These are phyloP conservation scores for Lucinisca nassula DNA, from an alignment of 2,888 invertebrate species.

Conservation along the genomic window DNA sequence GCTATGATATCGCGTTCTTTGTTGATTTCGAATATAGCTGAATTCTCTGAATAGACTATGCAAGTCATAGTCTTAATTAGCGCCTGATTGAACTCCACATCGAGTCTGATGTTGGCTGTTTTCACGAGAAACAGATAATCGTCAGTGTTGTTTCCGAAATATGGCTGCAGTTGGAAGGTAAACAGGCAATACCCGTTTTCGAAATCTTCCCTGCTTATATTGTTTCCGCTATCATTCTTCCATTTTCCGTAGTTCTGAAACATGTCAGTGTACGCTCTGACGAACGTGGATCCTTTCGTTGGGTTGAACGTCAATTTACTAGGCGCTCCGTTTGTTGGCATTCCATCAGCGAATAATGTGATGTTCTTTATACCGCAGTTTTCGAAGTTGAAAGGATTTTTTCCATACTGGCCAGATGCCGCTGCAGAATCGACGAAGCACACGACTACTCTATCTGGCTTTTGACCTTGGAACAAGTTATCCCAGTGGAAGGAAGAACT, in stretches of 20 bases:
- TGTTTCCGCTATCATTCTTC: no score
- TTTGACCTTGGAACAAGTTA: neutral
- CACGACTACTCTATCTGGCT: neutral
- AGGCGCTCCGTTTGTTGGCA: neutral
- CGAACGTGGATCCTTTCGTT: slow-evolving; percentile 3
- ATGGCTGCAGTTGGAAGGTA: slow-evolving; percentile 24
- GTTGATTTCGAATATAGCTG: slow-evolving; percentile 31
- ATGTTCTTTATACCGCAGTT: neutral
- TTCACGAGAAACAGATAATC: slow-evolving; percentile 38
- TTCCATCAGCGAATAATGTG: neutral
- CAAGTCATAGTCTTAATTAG: neutral
- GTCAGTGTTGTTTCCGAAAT: slow-evolving; percentile 11
- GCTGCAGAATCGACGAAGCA: neutral
- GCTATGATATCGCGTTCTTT: slow-evolving; percentile 17
- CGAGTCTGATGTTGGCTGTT: slow-evolving; percentile 39
- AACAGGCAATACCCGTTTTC: neutral
- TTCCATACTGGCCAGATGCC: neutral
- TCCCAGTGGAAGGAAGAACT: neutral
- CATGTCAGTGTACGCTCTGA: slow-evolving; percentile 24
- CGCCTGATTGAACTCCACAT: slow-evolving; percentile 35
- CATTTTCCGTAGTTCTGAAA: neutral
- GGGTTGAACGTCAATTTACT: slow-evolving; percentile 1
- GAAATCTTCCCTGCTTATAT: no score
- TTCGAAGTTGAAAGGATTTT: neutral
- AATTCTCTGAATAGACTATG: slow-evolving; percentile 4